Evolutionary conservation across 1,140 invertebrate species (phyloP), one percentile per base, ranked within the genome.

Genomic region (Heterodera schachtii): DNA sequence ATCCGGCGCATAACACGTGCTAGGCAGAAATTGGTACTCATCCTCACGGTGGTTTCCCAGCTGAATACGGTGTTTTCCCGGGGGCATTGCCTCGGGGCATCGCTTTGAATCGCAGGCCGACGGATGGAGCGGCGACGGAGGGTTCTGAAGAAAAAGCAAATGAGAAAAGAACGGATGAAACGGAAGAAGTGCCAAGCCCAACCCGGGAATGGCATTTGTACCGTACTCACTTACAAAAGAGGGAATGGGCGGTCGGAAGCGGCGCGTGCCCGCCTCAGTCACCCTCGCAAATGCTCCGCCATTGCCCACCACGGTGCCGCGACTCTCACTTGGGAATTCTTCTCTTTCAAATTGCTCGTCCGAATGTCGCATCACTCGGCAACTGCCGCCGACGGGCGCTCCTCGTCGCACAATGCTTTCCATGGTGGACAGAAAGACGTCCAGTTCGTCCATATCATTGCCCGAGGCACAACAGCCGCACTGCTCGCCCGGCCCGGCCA

Each of bases 11-110:
- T 78, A 75, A 16, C 47, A 84, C 44, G 82, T 84, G 47, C 70
- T 81, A 5, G 81, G 74, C 52, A 83, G 46, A n/a, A 83, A 86
- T 7, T 83, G 60, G 60, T 75, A 75, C n/a, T n/a, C n/a, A 47
- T 82, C 52, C 9, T 82, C 44, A 67, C 81, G 73, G n/a, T 52
- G 57, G n/a, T 70, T 44, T 6, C 82, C 57, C 7, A 57, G 66
- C 21, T 16, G 21, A 47, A 57, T 73, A 73, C 44, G 47, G 31
- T 78, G n/a, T 9, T 60, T 43, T 11, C 7, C 31, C 13, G 47
- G 9, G 5, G 46, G 52, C 46, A 57, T 49, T 52, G 66, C 66
- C 60, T 46, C 49, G 43, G 43, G 64, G 46, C 11, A 74, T 19
- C 43, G 46, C 21, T 41, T 43, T 70, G 5, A 60, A 5, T 87